A percentile compares a stretch with the other conserved stretches of the same genome.
Evolutionary conservation across 2,797 vertebrate genomes (phyloP).

Genomic region (Phataginus tetradactyla): DNA sequence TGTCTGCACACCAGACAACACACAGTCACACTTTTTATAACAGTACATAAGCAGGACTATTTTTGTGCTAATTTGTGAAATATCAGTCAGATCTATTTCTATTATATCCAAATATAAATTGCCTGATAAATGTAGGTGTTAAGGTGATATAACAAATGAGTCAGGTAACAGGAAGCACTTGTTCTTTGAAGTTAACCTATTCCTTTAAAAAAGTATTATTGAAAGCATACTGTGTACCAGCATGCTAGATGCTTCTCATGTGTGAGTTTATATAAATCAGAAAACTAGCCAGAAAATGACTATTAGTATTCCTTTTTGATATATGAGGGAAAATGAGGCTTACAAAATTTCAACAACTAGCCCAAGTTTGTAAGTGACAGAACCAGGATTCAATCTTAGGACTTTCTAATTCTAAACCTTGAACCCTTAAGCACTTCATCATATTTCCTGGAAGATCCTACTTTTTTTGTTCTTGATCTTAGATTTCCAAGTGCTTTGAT

Average conservation of each 20-base stretch:
- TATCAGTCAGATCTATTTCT: conserved; percentile 43
- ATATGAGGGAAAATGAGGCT: background rate
- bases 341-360: background rate
- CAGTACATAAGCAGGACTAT: background rate
- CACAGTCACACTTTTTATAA: background rate
- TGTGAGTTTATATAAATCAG: background rate
- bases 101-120: background rate
- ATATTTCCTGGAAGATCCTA: background rate
- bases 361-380: background rate
- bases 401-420: background rate
- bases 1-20: background rate
- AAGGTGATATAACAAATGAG: background rate
- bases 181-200: background rate
- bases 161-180: background rate
- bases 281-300: background rate
- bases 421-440: background rate
- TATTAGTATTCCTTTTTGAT: background rate
- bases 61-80: conserved; percentile 1
- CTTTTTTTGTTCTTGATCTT: conserved; percentile 1
- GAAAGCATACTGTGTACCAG: background rate
- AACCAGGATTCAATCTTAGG: background rate
- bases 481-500: background rate
- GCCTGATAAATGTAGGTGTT: background rate
- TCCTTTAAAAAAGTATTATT: conserved; percentile 16
- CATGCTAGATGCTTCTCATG: background rate